phyloP scores from a whole-genome alignment of 2,797 vertebrate species.

The Oreonectes daqikongensis region DNA sequence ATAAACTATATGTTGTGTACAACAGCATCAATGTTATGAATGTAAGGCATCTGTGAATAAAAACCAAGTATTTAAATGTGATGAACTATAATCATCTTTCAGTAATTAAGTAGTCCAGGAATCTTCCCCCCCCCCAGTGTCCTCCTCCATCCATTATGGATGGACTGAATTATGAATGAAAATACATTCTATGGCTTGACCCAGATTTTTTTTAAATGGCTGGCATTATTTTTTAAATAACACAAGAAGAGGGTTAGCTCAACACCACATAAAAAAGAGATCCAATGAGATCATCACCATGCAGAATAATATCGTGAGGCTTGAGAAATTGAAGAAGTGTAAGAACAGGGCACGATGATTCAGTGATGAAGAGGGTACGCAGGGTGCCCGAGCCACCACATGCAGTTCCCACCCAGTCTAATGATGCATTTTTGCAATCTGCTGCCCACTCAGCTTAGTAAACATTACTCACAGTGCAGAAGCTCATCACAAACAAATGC shows the following conservation, averaged over 20 bases:
- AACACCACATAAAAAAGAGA: conserved; percentile 6
- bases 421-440: conserved; percentile 58
- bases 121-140: too few species aligned
- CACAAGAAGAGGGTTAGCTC: background rate
- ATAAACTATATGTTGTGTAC: too few species aligned
- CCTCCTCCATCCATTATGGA: too few species aligned
- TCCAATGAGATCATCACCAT: background rate
- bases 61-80: too few species aligned
- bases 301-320: conserved; percentile 1
- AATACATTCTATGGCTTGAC: conserved; percentile 44
- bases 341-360: conserved; percentile 4
- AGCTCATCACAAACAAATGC: conserved; percentile 34
- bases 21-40: too few species aligned
- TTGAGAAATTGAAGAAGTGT: conserved; percentile 11
- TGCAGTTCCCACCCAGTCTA: conserved; percentile 41
- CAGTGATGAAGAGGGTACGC: conserved; percentile 18
- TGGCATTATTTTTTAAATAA: conserved; percentile 39
- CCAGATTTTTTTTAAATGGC: conserved; percentile 36
- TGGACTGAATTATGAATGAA: conserved; percentile 73
- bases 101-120: too few species aligned
- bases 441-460: conserved; percentile 52
- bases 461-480: conserved; percentile 54
- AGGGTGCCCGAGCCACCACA: conserved; percentile 26
- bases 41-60: too few species aligned
- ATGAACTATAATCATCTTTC: too few species aligned